Base-by-base conservation (phyloP, 2,888 invertebrate species). In the Parnassius glacialis region DNA sequence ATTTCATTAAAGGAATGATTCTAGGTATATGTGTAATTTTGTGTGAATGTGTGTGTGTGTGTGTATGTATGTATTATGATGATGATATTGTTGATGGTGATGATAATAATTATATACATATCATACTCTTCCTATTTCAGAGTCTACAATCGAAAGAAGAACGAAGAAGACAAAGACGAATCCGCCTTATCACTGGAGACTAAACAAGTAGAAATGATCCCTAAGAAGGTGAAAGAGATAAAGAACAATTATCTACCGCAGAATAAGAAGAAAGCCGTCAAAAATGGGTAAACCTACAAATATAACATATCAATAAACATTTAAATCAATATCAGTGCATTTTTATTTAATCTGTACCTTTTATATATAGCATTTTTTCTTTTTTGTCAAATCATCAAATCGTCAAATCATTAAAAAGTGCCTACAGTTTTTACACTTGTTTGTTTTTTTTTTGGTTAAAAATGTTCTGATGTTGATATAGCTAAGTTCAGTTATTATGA, bases 311-410 rank as follows among this genome's bases (percentile, higher is more conserved):
- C 7, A 61, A 61, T 61, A 61, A 61, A 61, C 12, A 16, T 52
- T 9, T 45, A 56, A 45, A 61, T 47, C 56, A 45, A 47, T 56
- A 56, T 61, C 56, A 52, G 59, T 44, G 11, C 10, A 50, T 51
- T 48, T 61, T 61, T 20, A 61, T 61, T 61, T 56, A 51, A 56
- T 60, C 60, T 50, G 54, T 55, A 16, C 9, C 34, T 34, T 34
- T 34, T 34, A 34, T 5, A 34, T 34, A 34, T 34, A 34, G 7
- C 7, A 7, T 7, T 5, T 7, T 34, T 34, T 34, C 34, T 34
- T 34, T 34, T 34, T 34, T 34, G 5, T 34, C 34, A 34, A 54
- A 54, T 20, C n/a, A n/a, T n/a, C n/a, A n/a, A n/a, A n/a, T n/a
- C n/a, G n/a, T n/a, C n/a, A n/a, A 54, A 10, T 34, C 10, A 58